phyloP scores from a whole-genome alignment of 2,888 invertebrate genomes.

The Cheiracanthium punctorium region DNA sequence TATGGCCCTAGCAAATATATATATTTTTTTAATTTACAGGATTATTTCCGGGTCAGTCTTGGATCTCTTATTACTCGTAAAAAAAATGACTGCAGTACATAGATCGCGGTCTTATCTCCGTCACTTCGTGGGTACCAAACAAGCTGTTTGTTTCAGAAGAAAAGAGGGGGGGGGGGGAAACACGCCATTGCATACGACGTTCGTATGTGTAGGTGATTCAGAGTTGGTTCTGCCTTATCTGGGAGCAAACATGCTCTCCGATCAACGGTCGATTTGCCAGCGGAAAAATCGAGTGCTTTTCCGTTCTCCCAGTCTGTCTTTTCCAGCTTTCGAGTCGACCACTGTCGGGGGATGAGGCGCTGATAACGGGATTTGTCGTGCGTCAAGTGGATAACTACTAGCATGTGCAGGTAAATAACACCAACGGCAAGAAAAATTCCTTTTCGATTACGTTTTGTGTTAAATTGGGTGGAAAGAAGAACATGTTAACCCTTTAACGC shows the following conservation, averaged over 20 bases:
- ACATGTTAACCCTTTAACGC: no score
- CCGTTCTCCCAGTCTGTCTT: background rate
- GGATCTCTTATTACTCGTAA: no score
- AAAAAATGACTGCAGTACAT: no score
- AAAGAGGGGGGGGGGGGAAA: no score
- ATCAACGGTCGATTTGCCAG: background rate
- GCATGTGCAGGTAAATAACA: background rate
- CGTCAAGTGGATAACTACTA: background rate
- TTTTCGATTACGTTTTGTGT: no score
- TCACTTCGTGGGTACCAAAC: background rate
- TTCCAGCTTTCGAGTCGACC: background rate
- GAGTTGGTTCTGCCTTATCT: background rate
- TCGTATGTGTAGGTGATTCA: constrained; percentile 7
- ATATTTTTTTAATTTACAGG: no score
- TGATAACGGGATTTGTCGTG: background rate
- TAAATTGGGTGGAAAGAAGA: no score
- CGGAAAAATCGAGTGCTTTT: background rate
- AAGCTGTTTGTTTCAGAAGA: background rate
- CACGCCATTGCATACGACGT: background rate
- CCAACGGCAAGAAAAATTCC: no score
- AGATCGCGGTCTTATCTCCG: no score
- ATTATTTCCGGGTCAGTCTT: no score
- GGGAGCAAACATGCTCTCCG: background rate
- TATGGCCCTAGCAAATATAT: no score
- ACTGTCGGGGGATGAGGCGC: background rate